phyloP scores from a whole-genome alignment of 1,140 invertebrate species.

The Kradibia gibbosae region DNA sequence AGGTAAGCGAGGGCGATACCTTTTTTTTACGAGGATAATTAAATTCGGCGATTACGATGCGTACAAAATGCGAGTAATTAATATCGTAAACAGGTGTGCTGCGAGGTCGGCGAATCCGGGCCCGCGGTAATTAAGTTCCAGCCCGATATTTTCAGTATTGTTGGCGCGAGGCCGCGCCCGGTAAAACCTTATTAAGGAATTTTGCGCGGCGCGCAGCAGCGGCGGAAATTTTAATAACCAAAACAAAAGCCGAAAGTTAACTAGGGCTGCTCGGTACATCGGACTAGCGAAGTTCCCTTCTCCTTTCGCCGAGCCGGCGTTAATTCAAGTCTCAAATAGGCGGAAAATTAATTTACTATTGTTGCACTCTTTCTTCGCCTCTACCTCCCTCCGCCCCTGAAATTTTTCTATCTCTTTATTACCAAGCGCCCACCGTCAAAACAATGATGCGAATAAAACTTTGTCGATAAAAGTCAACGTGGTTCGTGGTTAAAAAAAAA shows the following conservation, averaged over 20 bases:
- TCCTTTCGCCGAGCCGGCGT: background rate
- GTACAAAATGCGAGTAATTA: slow-evolving; percentile 46
- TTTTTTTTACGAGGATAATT: slow-evolving; percentile 35
- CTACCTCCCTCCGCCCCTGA: background rate
- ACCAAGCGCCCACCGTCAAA: too few species aligned
- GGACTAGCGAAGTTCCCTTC: background rate
- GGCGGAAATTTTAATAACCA: slow-evolving; percentile 42
- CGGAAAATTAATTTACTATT: slow-evolving; percentile 42
- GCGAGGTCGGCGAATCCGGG: background rate
- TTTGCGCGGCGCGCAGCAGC: background rate
- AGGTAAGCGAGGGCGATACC: background rate
- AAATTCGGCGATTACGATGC: slow-evolving; percentile 34
- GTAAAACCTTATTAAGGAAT: slow-evolving; percentile 39
- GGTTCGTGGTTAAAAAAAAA: too few species aligned
- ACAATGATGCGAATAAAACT: too few species aligned
- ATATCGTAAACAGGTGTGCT: slow-evolving; percentile 39
- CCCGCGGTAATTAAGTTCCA: slow-evolving; percentile 44
- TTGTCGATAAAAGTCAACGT: too few species aligned
- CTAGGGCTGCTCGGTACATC: background rate
- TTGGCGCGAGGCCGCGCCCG: slow-evolving; percentile 3
- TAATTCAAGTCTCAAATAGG: slow-evolving; percentile 7
- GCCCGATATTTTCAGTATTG: slow-evolving; percentile 39
- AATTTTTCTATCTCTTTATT: too few species aligned
- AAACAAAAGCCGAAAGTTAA: slow-evolving; percentile 37
- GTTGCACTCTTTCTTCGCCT: background rate